Evolutionary conservation across 2,888 invertebrate genomes (phyloP).

Genomic region (Chrysodeixis includens): DNA sequence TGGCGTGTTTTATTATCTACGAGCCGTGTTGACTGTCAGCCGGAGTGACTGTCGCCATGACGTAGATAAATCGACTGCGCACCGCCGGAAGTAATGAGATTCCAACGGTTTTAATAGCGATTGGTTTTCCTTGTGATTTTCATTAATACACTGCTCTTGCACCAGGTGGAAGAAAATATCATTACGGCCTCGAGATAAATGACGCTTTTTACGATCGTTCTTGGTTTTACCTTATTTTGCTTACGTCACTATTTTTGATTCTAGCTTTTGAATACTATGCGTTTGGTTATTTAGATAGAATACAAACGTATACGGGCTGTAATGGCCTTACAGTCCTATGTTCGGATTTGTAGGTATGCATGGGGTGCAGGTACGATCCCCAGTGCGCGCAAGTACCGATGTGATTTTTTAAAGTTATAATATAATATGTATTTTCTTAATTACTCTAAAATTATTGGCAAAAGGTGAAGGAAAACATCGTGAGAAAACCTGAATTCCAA

Average conservation of each 20-base stretch:
- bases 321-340: no score
- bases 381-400: no score
- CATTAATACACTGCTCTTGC: constrained; percentile 44
- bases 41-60: constrained; percentile 65
- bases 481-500: no score
- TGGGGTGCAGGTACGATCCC: no score
- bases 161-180: constrained; percentile 44
- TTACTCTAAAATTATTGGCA: no score
- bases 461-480: no score
- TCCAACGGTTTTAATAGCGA: constrained; percentile 60
- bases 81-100: constrained; percentile 64
- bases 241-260: not conserved
- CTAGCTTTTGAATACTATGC: no score
- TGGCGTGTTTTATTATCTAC: constrained; percentile 74
- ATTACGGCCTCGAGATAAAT: constrained; percentile 25
- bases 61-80: constrained; percentile 72
- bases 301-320: no score
- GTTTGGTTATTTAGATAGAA: no score
- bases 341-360: no score
- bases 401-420: no score
- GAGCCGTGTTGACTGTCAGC: constrained; percentile 63
- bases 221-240: constrained; percentile 14
- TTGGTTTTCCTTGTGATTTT: constrained; percentile 56
- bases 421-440: no score
- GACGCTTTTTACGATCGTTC: constrained; percentile 16